phyloP scores from a whole-genome alignment of 1,140 invertebrate species.

The Cyrtorhinus lividipennis region DNA sequence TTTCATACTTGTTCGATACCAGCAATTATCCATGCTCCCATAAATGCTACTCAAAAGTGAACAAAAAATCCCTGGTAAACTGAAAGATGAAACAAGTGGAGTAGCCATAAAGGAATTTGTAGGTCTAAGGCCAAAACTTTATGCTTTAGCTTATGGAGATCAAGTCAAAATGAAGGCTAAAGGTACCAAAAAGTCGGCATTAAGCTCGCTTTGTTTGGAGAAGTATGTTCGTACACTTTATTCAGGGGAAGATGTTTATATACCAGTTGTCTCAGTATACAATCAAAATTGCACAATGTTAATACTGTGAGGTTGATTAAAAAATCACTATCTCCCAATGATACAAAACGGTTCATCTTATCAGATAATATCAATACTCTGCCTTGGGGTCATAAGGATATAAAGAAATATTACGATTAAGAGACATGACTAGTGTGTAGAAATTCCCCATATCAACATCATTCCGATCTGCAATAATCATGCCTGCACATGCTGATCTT shows the following conservation, averaged over 20 bases:
- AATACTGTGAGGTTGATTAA: slow-evolving; percentile 19
- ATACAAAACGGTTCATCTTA: slow-evolving; percentile 19
- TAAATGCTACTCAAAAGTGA: slow-evolving; percentile 16
- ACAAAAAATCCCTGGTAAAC: slow-evolving; percentile 35
- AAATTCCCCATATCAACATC: too few relatives aligned
- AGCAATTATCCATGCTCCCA: slow-evolving; percentile 22
- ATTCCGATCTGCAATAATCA: too few relatives aligned
- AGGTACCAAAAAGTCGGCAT: slow-evolving; percentile 24
- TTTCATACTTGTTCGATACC: slow-evolving; percentile 22
- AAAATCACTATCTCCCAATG: slow-evolving; percentile 12
- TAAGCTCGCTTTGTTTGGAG: slow-evolving; percentile 14
- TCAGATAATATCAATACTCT: slow-evolving; percentile 15
- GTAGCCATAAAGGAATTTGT: slow-evolving; percentile 30
- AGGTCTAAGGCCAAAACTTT: slow-evolving; percentile 33
- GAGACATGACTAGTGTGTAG: too few relatives aligned
- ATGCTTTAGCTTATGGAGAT: slow-evolving; percentile 25
- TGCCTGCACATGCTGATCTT: too few relatives aligned
- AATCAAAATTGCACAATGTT: slow-evolving; percentile 18
- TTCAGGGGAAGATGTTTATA: slow-evolving; percentile 10
- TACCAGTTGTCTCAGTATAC: slow-evolving; percentile 14
- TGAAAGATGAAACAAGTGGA: slow-evolving; percentile 35
- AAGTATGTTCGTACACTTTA: slow-evolving; percentile 20
- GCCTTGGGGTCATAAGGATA: slow-evolving; percentile 16
- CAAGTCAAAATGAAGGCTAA: slow-evolving; percentile 25
- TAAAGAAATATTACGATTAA: too few relatives aligned